Base-by-base conservation (phyloP, 1,140 invertebrate genomes). In the Lordiphosa collinella region DNA sequence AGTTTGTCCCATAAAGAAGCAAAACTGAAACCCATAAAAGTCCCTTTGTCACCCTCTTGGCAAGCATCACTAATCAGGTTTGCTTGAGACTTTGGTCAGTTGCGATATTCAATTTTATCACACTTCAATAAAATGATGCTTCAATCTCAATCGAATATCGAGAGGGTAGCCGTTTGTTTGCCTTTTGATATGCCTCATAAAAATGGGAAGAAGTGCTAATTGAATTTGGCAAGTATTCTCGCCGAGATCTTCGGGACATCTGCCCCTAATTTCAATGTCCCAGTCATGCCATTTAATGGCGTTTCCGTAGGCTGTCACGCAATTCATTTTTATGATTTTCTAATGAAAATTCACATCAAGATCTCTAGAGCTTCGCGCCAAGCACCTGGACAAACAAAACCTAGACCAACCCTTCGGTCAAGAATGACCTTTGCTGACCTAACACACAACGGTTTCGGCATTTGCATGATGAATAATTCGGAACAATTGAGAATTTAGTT, bases 271-370 rank as follows among this genome's bases (percentile, higher is more conserved):
- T 54, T 52, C 36, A 37, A 38, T 37, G 48, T 67, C 48, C 35
- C 60, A 47, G 68, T 78, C 72, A 60, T 56, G 76, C 51, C 36
- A 18, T 38, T 53, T 46, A 78, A 74, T 66, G 51, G 44, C 10
- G 25, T 8, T 8, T 8, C 25, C 8, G 25, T 29, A 29, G 25
- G 25, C 73, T 74, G 79, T 85, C 79, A 85, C 79, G 73, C 69
- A 86, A 75, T 85, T 70, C 40, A 70, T 69, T 86, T 78, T 78
- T 76, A 78, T 82, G 76, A 63, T 62, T 86, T 86, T 70, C 66
- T 62, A 82, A 84, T 84, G 76, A 82, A 84, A 82, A 82, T 71
- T 82, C 68, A 49, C 48, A 62, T 40, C 53, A 13, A 62, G 63
- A 74, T 78, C 64, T 74, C 48, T 22, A 18, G 49, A 70, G 62